Conservation (phyloP, 2,797 vertebrate genomes). For the Forpus xanthops region DNA sequence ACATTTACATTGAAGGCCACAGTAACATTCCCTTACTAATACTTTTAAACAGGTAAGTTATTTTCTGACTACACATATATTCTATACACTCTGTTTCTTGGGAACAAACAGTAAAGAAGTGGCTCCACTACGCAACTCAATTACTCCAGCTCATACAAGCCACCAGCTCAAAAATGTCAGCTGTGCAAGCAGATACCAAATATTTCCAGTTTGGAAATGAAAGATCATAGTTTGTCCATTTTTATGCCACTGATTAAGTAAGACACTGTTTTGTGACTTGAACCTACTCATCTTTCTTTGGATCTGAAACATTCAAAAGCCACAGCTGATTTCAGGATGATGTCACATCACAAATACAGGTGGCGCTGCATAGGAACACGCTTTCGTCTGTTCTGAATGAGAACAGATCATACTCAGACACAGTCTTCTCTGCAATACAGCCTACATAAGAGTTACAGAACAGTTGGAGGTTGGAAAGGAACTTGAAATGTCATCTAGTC, state of each 20-base stretch:
- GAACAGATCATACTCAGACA: neutral
- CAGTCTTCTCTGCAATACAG: neutral
- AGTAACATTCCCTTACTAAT: neutral
- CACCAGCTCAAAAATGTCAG: neutral
- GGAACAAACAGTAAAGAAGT: neutral
- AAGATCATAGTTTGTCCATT: neutral
- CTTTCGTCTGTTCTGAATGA: neutral
- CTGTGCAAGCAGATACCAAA: neutral
- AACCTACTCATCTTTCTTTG: neutral
- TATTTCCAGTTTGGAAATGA: neutral
- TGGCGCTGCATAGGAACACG: neutral
- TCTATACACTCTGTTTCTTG: neutral
- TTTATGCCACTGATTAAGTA: neutral
- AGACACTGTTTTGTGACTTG: neutral
- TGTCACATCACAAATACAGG: neutral
- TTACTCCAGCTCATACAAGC: neutral
- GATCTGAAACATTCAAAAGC: neutral
- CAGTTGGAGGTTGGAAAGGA: neutral
- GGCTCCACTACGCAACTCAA: neutral
- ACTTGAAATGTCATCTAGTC: neutral
- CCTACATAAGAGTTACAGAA: neutral
- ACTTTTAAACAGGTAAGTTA: neutral
- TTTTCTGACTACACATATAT: neutral
- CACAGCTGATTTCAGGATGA: neutral
- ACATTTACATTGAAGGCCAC: neutral